Base-by-base conservation (phyloP, 2,797 vertebrate genomes). In the Eleutherodactylus coqui region DNA sequence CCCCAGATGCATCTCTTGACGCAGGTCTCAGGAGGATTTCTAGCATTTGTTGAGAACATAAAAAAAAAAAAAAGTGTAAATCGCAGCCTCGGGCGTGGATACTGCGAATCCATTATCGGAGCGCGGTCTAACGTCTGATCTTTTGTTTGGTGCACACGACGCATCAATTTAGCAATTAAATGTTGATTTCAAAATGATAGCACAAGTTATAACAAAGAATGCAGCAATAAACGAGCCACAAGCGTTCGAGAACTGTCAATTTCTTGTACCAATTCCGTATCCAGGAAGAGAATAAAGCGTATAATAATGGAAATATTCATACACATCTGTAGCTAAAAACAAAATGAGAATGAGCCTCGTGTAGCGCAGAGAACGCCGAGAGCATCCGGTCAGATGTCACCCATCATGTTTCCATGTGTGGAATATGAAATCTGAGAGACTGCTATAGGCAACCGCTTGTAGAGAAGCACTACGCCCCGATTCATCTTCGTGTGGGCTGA, bases 1-100 rank as follows among this genome's bases (percentile, higher is more conserved):
- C 32, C 62, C 79, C 79, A 69, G 69, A 19, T 81, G 62, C 79
- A 49, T 32, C 79, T 34, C 62, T 34, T n/a, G 62, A 34, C 79
- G 51, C 29, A 51, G 32, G 27, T 64, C 58, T 69, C 79, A 3
- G 27, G 58, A 3, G 62, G 78, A 24, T 41, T 79, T 64, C 55
- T 79, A 62, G 32, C 45, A 79, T 79, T 38, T 64, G 60, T 29
- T 38, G 27, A 64, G 38, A 19, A 36, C 8, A n/a, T 5, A 77
- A 49, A 49, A 60, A 38, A 69, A 69, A 69, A 34, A 38, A 69
- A 69, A 67, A 36, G 17, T 2, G 34, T 21, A 62, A 58, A 64
- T 47, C 36, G 29, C 29, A 32, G 16, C 78, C 78, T 67, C 4
- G 24, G 78, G 78, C 60, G 34, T 67, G 8, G 70, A 75, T 75